phyloP scores from a whole-genome alignment of 2,113 vertebrate species.

The Crocuta crocuta region DNA sequence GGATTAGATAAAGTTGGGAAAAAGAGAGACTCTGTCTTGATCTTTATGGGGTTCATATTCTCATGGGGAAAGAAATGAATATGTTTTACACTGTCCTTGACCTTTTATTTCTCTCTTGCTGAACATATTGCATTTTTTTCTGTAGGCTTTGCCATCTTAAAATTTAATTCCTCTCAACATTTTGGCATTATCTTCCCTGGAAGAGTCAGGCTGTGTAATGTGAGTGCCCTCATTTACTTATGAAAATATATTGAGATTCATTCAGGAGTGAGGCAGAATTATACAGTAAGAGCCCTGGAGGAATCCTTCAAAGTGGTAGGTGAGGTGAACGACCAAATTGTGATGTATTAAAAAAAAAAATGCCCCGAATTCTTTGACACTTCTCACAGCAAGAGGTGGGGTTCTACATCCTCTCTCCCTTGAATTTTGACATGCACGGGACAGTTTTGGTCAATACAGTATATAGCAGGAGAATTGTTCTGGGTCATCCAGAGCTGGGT shows the following conservation, averaged over 20 bases:
- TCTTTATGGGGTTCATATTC: neutral
- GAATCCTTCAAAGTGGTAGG: neutral
- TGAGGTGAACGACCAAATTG: neutral
- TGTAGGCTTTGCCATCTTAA: neutral
- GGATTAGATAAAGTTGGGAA: neutral
- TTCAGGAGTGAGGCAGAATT: neutral
- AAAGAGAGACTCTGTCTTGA: neutral
- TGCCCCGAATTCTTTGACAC: neutral
- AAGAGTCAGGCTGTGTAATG: neutral
- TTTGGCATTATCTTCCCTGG: neutral
- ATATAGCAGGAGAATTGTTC: neutral
- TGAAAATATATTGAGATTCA: neutral
- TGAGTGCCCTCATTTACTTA: neutral
- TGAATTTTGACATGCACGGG: neutral
- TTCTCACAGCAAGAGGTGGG: neutral
- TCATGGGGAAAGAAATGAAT: neutral
- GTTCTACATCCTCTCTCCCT: neutral
- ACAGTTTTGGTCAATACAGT: neutral
- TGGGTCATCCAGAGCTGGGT: neutral
- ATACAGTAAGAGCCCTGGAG: neutral
- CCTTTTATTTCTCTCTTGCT: neutral
- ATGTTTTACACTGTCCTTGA: neutral
- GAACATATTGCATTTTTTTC: neutral
- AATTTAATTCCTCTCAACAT: neutral
- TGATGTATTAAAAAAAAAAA: neutral